Evolutionary conservation across 2,888 invertebrate genomes (phyloP).

Genomic region (Lapara coniferarum): DNA sequence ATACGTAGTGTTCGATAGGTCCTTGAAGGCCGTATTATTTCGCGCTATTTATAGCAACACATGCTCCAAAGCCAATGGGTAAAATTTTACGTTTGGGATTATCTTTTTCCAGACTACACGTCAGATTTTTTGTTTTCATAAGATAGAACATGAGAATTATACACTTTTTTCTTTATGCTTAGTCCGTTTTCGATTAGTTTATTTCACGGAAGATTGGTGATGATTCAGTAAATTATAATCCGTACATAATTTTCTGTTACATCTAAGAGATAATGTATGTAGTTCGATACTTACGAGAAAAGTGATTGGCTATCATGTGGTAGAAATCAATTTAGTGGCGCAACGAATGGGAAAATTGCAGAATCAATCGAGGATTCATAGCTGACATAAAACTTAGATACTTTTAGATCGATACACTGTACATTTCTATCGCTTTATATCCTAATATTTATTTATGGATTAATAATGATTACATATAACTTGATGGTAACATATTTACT

Average conservation of each 20-base stretch:
- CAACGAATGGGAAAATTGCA: constrained; percentile 28
- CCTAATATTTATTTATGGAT: not conserved
- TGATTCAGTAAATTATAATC: constrained; percentile 39
- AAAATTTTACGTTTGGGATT: constrained; percentile 65
- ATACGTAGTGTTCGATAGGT: constrained; percentile 46
- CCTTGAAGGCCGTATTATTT: constrained; percentile 56
- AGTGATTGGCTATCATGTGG: constrained; percentile 29
- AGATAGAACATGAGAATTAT: constrained; percentile 65
- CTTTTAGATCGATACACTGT: not conserved
- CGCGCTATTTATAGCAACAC: constrained; percentile 46
- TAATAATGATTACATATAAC: not conserved
- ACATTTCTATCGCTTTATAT: not conserved
- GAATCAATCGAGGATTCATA: constrained; percentile 9
- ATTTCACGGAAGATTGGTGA: constrained; percentile 59
- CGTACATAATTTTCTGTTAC: not conserved
- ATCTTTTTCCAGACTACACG: constrained; percentile 65
- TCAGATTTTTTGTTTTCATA: constrained; percentile 56
- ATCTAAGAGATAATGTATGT: constrained; percentile 18
- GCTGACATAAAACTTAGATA: not conserved
- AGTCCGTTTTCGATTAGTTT: constrained; percentile 51
- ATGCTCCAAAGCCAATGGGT: constrained; percentile 53
- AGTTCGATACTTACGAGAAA: constrained; percentile 7
- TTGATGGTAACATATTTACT: not conserved
- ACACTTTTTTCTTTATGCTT: constrained; percentile 52
- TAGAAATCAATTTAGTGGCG: constrained; percentile 30